A percentile compares a stretch with the other conserved stretches of the same genome.
Evolutionary conservation across 1,140 invertebrate species (phyloP).

Genomic region (Drosophila guanche): DNA sequence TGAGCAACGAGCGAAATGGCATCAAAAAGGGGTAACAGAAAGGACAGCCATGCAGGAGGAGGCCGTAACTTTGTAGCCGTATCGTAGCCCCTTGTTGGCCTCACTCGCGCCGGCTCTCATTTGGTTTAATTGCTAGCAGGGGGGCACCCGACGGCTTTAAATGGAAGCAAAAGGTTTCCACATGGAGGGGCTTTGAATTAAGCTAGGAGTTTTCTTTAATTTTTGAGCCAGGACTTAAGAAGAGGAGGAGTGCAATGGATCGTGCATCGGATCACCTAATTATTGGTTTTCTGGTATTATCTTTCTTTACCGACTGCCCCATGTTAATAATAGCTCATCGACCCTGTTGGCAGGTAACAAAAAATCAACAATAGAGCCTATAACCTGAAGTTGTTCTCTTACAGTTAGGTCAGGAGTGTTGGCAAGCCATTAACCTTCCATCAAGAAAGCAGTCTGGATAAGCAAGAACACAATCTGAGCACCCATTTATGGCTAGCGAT

Average conservation of each 20-base stretch:
- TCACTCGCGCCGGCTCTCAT: neutral
- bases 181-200: too few relatives aligned
- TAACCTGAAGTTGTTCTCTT: neutral
- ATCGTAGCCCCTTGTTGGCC: conserved; percentile 9
- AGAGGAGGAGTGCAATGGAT: too few relatives aligned
- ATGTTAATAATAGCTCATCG: neutral
- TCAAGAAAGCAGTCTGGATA: conserved; percentile 38
- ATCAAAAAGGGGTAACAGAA: conserved; percentile 13
- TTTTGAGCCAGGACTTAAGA: too few relatives aligned
- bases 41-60: conserved; percentile 14
- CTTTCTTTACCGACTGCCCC: neutral
- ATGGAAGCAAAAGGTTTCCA: neutral
- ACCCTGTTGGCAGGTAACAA: conserved; percentile 33
- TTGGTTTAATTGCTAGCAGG: conserved; percentile 50
- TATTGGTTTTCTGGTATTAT: too few relatives aligned
- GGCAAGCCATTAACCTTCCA: conserved; percentile 36
- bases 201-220: too few relatives aligned
- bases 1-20: conserved; percentile 30
- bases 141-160: conserved; percentile 35
- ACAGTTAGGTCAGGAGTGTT: conserved; percentile 14
- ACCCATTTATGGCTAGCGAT: conserved; percentile 44
- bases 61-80: conserved; percentile 44
- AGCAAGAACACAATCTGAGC: conserved; percentile 40
- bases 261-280: too few relatives aligned
- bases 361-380: neutral